Base-by-base conservation (phyloP, 2,797 vertebrate species). In the Etheostoma perlongum region DNA sequence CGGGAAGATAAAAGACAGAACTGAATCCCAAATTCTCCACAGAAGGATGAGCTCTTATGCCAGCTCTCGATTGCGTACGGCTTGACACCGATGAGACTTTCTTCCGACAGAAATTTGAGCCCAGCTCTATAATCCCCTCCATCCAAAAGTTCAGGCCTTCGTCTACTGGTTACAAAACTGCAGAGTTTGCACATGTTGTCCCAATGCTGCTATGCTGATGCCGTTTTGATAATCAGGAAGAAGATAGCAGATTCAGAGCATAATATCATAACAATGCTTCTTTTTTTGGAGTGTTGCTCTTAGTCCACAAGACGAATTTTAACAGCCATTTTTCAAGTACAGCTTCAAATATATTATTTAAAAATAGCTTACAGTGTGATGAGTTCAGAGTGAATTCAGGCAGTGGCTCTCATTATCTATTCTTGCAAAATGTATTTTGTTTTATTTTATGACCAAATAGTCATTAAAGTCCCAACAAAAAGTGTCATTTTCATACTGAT, bases 1-100 rank as follows among this genome's bases (percentile, higher is more conserved):
- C 88, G 72, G 81, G 74, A 64, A 92, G 93, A 94, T 93, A 93
- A 91, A 92, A 91, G 83, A 80, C 74, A 70, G 72, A 83, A 77
- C 78, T 78, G 83, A 64, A 82, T 86, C 89, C 86, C 91, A 89
- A 90, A 88, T 67, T 82, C 85, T 83, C 79, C 91, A 83, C 86
- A 90, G 88, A 88, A 91, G 91, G 88, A 91, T 88, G 88, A 92
- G 89, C 90, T 83, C 74, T 79, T 23, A 74, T 33, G 74, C 69
- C 74, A 36, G 57, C 85, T 86, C 90, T 83, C 76, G 3, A 77
- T 81, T 81, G 87, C 33, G 48, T 72, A 88, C 36, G 58, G 81
- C 84, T 82, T 80, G 88, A 89, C 88, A 86, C 82, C 60, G 60
- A 85, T 86, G 83, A 91, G 88, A 78, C 78, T 85, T 83, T 86